Conservation (phyloP, 2,113 vertebrate genomes). For the Hippoglossus stenolepis region DNA sequence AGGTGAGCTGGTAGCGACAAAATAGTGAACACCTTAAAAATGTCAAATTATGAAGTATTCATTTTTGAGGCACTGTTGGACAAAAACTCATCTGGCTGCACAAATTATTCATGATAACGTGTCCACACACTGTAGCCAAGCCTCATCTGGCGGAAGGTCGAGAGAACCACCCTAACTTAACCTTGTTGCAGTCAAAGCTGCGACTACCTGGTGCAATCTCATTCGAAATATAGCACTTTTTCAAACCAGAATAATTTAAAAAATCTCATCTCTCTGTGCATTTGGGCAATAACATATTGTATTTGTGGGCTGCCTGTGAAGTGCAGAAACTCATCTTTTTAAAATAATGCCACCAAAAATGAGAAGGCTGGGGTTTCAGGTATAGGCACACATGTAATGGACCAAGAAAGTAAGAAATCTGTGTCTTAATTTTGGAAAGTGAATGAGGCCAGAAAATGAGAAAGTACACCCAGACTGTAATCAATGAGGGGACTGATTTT, state of each 20-base stretch:
- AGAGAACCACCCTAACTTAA: neutral
- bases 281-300: slow-evolving; percentile 32
- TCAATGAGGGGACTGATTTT: neutral
- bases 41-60: neutral
- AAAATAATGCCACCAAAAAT: slow-evolving; percentile 34
- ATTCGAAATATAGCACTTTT: slow-evolving; percentile 25
- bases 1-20: slow-evolving; percentile 3
- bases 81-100: neutral
- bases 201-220: slow-evolving; percentile 10
- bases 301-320: slow-evolving; percentile 14
- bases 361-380: slow-evolving; percentile 25
- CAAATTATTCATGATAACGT: neutral
- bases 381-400: slow-evolving; percentile 18
- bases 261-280: slow-evolving; percentile 30
- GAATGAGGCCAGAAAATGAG: slow-evolving; percentile 39
- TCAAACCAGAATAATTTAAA: slow-evolving; percentile 27
- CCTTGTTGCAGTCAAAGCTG: neutral
- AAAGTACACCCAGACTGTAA: neutral
- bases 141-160: neutral
- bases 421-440: slow-evolving; percentile 28
- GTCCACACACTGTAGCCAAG: too few species aligned
- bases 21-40: neutral
- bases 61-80: neutral
- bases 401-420: slow-evolving; percentile 4
- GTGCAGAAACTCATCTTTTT: slow-evolving; percentile 28